Conservation (phyloP, 2,797 vertebrate species). For the Hozukius guyotensis region DNA sequence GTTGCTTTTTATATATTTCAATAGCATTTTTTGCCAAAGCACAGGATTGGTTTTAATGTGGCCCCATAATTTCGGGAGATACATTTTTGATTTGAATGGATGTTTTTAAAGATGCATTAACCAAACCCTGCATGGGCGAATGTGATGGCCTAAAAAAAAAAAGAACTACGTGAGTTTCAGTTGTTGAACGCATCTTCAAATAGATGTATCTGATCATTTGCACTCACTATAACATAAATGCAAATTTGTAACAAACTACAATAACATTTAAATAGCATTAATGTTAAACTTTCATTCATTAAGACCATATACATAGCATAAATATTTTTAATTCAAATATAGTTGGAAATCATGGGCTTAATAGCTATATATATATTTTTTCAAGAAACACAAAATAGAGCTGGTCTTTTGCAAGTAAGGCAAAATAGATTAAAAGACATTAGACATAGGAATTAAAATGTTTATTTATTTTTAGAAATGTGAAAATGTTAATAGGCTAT, state of each 20-base stretch:
- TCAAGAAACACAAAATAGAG: not conserved
- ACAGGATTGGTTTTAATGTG: not conserved
- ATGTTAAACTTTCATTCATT: not conserved
- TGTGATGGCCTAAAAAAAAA: not conserved
- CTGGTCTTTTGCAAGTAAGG: not conserved
- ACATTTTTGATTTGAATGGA: not conserved
- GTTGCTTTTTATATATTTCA: not conserved
- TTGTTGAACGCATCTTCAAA: not conserved
- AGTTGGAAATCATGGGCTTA: not conserved
- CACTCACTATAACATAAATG: not conserved
- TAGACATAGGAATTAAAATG: not conserved
- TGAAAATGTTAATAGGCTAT: not conserved
- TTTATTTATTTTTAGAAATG: not conserved
- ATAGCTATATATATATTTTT: not conserved
- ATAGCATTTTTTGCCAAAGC: not conserved
- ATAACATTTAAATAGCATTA: too few relatives aligned
- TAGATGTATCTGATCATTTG: not conserved
- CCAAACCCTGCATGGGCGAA: not conserved
- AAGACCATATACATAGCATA: not conserved
- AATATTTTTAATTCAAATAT: not conserved
- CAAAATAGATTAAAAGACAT: not conserved
- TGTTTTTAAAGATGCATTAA: not conserved
- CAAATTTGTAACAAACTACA: not conserved
- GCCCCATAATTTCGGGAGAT: not conserved
- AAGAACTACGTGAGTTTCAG: not conserved